A percentile compares a stretch with the other conserved stretches of the same genome.
Conservation (phyloP, 2,888 invertebrate species). For the Drosophila borealis region DNA sequence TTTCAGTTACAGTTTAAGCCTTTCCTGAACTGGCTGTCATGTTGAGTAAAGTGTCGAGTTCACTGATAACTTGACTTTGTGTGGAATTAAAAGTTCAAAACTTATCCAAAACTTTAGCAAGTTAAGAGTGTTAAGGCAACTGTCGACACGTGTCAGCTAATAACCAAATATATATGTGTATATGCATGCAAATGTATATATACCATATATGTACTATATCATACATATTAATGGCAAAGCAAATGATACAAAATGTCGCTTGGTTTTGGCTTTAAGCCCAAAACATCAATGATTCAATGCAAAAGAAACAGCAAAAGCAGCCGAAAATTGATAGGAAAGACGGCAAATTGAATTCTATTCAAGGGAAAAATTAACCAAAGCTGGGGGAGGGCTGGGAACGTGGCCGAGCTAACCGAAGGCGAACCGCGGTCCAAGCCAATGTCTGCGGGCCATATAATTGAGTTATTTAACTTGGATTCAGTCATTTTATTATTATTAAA, state of each 20-base stretch:
- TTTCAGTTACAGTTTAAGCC: constrained; percentile 37
- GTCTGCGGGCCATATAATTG: constrained; percentile 56
- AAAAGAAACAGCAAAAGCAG: constrained; percentile 11
- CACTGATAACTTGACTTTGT: constrained; percentile 48
- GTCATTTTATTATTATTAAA: constrained; percentile 71
- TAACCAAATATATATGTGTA: background rate
- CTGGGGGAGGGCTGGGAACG: background rate
- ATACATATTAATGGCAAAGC: constrained; percentile 8
- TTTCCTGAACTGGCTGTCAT: constrained; percentile 28
- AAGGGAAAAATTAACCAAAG: constrained; percentile 41
- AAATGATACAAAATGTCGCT: constrained; percentile 15
- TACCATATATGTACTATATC: background rate
- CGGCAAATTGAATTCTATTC: constrained; percentile 36
- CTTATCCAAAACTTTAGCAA: constrained; percentile 52
- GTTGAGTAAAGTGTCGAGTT: constrained; percentile 37
- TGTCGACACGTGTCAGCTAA: constrained; percentile 46
- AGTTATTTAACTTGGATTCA: constrained; percentile 72
- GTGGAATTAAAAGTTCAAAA: constrained; percentile 52
- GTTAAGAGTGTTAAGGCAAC: constrained; percentile 28
- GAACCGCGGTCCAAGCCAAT: constrained; percentile 18
- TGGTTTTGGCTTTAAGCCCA: constrained; percentile 7
- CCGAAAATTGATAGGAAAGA: background rate
- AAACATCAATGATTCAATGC: constrained; percentile 31
- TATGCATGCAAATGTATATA: background rate
- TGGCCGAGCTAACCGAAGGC: constrained; percentile 1